These are phyloP conservation scores for Drosophila vallismaia DNA, from an alignment of 2,888 invertebrate species.

Conservation along the genomic window DNA sequence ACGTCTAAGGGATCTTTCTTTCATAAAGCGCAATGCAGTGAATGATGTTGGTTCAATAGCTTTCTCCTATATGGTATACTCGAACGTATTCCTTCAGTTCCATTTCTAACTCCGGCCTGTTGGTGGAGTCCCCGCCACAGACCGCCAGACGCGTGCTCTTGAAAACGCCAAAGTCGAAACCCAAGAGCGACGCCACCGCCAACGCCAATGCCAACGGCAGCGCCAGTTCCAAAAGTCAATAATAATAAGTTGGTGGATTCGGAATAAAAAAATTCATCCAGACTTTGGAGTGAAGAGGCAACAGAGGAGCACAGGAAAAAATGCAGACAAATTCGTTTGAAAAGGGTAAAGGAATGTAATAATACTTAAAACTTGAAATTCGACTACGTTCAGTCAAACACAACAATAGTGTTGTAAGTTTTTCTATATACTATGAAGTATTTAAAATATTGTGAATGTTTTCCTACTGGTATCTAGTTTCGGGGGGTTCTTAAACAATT, in stretches of 20 bases:
- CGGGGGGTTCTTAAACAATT: background rate
- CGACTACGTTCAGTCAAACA: constrained; percentile 52
- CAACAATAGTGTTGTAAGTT: constrained; percentile 21
- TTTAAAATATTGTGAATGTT: background rate
- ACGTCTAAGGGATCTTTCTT: constrained; percentile 31
- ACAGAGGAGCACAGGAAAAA: constrained; percentile 24
- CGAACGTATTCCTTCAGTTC: background rate
- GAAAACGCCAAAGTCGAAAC: constrained; percentile 57
- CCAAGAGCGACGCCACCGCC: constrained; percentile 44
- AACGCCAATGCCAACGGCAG: constrained; percentile 27
- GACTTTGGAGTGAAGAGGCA: constrained; percentile 3
- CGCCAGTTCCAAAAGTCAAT: constrained; percentile 67
- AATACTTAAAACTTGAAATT: constrained; percentile 78
- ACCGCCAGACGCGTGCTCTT: constrained; percentile 71
- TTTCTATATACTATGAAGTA: background rate
- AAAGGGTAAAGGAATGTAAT: constrained; percentile 79
- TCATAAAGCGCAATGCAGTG: constrained; percentile 44
- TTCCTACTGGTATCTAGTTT: background rate
- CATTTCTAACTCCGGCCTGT: constrained; percentile 32
- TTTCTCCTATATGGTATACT: constrained; percentile 49
- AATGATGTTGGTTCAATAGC: constrained; percentile 67
- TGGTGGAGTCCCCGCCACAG: constrained; percentile 31
- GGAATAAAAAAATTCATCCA: constrained; percentile 29
- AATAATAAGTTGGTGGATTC: constrained; percentile 61
- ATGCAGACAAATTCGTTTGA: constrained; percentile 77